Base-by-base conservation (phyloP, 2,797 vertebrate species). In the Cephalopachus bancanus region DNA sequence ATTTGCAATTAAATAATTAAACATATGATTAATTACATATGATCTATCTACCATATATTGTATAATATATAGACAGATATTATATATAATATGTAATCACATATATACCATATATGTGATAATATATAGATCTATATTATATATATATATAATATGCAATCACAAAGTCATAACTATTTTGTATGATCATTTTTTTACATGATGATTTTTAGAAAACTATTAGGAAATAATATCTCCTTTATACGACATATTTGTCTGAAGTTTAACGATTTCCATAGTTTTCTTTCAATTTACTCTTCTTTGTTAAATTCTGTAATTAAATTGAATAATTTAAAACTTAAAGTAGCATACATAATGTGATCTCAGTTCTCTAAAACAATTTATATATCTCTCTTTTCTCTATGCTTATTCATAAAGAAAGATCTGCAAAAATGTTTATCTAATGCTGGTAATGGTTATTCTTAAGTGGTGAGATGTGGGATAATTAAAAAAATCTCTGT, bases 1-100 rank as follows among this genome's bases (percentile, higher is more conserved):
- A 93, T 88, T 81, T 10, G 4, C 20, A 84, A 86, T 79, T 76
- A 92, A 89, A 57, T 69, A 81, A 85, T 62, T 76, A 89, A 85
- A 69, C 17, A 37, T 86, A n/a, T n/a, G 75, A 83, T 53, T 91
- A 92, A 94, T 10, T 69, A 89, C 33, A 20, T 57, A 59, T 75
- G 53, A 88, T 51, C 17, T 89, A 17, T 71, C 30, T 81, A 19
- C 7, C 9, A 51, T 80, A 69, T 78, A 76, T 28, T 37, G 26
- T n/a, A 62, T 71, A 91, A 75, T 37, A n/a, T n/a, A n/a, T n/a
- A 37, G 37, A 37, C 37, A 37, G 37, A 37, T 37, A n/a, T n/a
- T n/a, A n/a, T n/a, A 37, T 37, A 37, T 37, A 94, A 81, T 10
- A 20, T 65, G 17, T 72, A 93, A 93, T 33, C 33, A 83, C n/a